Conservation (phyloP, 2,888 invertebrate species). For the Sarcophaga carnaria region DNA sequence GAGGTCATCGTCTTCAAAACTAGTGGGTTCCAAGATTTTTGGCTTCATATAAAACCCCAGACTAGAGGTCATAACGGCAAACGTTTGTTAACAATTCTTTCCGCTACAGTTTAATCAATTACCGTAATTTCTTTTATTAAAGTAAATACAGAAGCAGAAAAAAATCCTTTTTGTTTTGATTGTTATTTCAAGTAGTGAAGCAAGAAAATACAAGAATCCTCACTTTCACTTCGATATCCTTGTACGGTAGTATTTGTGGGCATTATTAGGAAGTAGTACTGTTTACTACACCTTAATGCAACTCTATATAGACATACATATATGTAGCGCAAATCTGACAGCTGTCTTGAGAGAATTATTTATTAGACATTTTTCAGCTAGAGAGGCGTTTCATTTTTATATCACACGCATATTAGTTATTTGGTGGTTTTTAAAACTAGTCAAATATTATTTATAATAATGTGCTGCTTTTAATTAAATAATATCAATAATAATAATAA, state of each 20-base stretch:
- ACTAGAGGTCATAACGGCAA: conserved; percentile 43
- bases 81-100: background rate
- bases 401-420: conserved; percentile 2
- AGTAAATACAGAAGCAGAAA: conserved; percentile 1
- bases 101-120: conserved; percentile 42
- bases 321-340: conserved; percentile 47
- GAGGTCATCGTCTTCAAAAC: conserved; percentile 70
- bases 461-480: background rate
- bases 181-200: conserved; percentile 16
- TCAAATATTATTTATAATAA: background rate
- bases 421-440: background rate
- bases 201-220: background rate
- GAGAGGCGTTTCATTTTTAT: conserved; percentile 20
- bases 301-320: background rate
- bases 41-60: conserved; percentile 54
- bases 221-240: conserved; percentile 39
- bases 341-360: conserved; percentile 23
- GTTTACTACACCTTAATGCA: background rate
- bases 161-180: conserved; percentile 29
- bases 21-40: conserved; percentile 35
- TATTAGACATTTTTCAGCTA: background rate
- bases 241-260: conserved; percentile 20
- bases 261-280: background rate
- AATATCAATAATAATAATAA: background rate
- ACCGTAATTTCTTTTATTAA: background rate